These are phyloP conservation scores for Campylomormyrus numenius DNA, from an alignment of 2,113 vertebrate genomes.

Conservation along the genomic window DNA sequence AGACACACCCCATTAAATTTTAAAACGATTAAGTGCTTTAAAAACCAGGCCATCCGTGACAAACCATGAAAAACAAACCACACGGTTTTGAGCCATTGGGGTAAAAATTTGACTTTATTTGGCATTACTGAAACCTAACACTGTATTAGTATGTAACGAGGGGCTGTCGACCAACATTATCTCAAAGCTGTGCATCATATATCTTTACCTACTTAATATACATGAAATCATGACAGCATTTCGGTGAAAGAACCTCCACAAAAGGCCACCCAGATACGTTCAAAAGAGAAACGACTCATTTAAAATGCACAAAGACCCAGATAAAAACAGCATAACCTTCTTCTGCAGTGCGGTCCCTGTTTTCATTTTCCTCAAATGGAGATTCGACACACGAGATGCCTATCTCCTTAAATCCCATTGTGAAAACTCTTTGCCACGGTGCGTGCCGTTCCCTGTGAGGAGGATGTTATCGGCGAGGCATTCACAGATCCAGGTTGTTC, in stretches of 20 bases:
- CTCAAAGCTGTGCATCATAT: background rate
- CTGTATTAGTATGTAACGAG: background rate
- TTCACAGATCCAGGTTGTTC: conserved; percentile 25
- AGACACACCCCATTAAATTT: background rate
- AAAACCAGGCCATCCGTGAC: background rate
- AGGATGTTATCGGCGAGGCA: background rate
- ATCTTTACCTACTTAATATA: background rate
- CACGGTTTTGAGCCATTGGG: background rate
- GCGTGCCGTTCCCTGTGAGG: background rate
- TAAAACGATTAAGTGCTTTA: background rate
- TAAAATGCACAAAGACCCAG: background rate
- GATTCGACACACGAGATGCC: background rate
- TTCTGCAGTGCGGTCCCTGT: background rate
- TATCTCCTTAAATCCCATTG: background rate
- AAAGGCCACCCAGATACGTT: background rate
- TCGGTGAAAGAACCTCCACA: background rate
- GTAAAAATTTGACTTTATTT: background rate
- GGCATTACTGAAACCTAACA: background rate
- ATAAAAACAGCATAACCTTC: background rate
- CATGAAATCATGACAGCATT: background rate
- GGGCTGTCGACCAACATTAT: background rate
- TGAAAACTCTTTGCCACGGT: conserved; percentile 2
- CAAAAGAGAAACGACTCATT: background rate
- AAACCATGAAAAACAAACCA: background rate
- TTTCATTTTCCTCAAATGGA: background rate